phyloP scores from a whole-genome alignment of 2,888 invertebrate species.

The Gibbula magus region DNA sequence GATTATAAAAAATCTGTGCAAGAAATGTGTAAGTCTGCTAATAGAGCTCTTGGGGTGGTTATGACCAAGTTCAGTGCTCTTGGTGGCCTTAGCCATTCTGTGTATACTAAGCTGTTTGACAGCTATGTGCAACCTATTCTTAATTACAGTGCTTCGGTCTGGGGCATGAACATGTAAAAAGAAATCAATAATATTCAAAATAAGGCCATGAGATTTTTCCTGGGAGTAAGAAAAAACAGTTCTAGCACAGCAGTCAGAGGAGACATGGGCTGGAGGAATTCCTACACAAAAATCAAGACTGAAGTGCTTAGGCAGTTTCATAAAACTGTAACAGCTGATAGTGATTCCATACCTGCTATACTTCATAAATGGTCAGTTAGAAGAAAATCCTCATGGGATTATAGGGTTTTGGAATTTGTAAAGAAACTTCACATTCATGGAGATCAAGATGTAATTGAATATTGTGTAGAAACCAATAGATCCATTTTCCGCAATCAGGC shows the following conservation, averaged over 20 bases:
- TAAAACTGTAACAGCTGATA: too few species aligned
- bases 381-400: background rate
- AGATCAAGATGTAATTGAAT: background rate
- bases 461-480: background rate
- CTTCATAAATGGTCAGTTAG: too few species aligned
- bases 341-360: too few species aligned
- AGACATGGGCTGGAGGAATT: too few species aligned
- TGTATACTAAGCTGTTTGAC: too few species aligned
- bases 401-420: background rate
- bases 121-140: too few species aligned
- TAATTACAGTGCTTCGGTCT: too few species aligned
- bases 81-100: background rate
- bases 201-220: background rate
- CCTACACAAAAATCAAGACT: too few species aligned
- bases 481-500: background rate
- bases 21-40: background rate
- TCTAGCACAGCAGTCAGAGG: too few species aligned
- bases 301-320: too few species aligned
- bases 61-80: background rate
- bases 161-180: background rate
- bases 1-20: background rate
- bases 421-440: background rate
- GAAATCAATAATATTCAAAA: background rate
- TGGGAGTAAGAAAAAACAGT: too few species aligned
- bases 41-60: background rate